These are phyloP conservation scores for Drosophila yooni DNA, from an alignment of 2,888 invertebrate species.

Conservation along the genomic window DNA sequence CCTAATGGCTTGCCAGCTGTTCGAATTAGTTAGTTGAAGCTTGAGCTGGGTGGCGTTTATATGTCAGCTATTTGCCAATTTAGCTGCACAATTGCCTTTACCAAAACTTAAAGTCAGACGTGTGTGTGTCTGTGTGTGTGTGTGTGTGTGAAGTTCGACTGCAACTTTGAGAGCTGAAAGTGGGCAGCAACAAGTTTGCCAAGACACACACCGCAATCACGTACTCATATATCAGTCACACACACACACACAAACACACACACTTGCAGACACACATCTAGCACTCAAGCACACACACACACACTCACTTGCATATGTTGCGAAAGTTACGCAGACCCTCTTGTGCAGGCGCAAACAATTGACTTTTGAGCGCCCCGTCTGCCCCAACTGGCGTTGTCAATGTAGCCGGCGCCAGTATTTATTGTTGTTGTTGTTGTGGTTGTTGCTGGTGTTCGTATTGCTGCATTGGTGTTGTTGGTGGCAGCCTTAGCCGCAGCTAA, in stretches of 20 bases:
- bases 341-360: constrained; percentile 73
- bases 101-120: constrained; percentile 41
- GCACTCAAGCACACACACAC: neutral
- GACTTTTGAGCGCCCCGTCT: constrained; percentile 65
- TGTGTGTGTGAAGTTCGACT: constrained; percentile 42
- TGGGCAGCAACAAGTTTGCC: constrained; percentile 67
- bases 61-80: constrained; percentile 60
- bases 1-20: constrained; percentile 34
- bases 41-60: constrained; percentile 46
- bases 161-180: constrained; percentile 54
- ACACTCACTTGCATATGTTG: constrained; percentile 25
- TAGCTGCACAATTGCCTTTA: constrained; percentile 60
- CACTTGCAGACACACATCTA: constrained; percentile 4
- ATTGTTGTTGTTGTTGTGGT: constrained; percentile 26
- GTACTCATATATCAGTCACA: constrained; percentile 62
- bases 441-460: constrained; percentile 28
- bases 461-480: constrained; percentile 22
- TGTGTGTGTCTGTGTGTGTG: constrained; percentile 9
- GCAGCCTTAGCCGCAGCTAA: constrained; percentile 58
- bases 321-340: constrained; percentile 65
- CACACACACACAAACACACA: constrained; percentile 15
- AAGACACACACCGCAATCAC: constrained; percentile 63
- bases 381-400: constrained; percentile 45
- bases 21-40: constrained; percentile 28
- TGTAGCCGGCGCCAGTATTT: constrained; percentile 50